These are phyloP conservation scores for Monarcha castaneiventris DNA, from an alignment of 2,113 vertebrate species.

Conservation along the genomic window DNA sequence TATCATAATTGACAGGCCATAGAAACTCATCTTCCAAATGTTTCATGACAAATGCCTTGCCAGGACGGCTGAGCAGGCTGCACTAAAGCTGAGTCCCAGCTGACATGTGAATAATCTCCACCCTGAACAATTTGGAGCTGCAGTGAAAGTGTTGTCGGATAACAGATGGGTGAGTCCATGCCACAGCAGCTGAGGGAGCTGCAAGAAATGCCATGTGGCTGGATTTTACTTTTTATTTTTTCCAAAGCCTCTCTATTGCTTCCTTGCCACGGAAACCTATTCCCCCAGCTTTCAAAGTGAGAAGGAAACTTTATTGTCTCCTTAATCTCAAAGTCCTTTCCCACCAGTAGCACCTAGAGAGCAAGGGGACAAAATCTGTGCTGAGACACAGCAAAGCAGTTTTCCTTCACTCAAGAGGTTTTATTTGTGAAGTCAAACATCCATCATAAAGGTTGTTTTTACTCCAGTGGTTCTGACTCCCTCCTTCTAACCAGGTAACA, in stretches of 20 bases:
- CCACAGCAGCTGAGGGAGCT: conserved; percentile 24
- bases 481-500: background rate
- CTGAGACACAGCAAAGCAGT: background rate
- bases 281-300: conserved; percentile 41
- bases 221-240: background rate
- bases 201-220: conserved; percentile 19
- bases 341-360: background rate
- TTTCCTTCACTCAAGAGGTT: conserved; percentile 27
- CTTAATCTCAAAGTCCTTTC: conserved; percentile 44
- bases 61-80: conserved; percentile 4
- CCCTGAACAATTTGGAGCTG: conserved; percentile 13
- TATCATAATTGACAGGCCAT: conserved; percentile 26
- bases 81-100: conserved; percentile 18
- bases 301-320: conserved; percentile 46
- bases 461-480: background rate
- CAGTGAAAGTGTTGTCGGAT: conserved; percentile 3
- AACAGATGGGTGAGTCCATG: conserved; percentile 43
- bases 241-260: background rate
- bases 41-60: conserved; percentile 47
- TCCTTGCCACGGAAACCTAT: background rate
- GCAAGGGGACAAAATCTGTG: background rate
- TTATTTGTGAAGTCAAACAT: conserved; percentile 11
- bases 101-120: conserved; percentile 52
- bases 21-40: conserved; percentile 32
- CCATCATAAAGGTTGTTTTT: conserved; percentile 30